Conservation (phyloP, 1,140 invertebrate genomes). For the Wasmannia auropunctata region DNA sequence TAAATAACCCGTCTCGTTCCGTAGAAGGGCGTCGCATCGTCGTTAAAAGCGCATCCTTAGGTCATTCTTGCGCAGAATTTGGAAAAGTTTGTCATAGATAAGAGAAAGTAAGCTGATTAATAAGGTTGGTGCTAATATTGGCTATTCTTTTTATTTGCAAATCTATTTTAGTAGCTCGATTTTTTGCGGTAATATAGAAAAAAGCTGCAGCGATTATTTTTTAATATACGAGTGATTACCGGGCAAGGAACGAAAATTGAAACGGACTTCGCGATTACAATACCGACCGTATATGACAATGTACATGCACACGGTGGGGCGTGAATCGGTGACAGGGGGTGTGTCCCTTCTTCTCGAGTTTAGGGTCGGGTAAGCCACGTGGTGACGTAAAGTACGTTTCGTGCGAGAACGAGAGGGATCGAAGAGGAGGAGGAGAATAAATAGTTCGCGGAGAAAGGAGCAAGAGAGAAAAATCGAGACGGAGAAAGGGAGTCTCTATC, state of each 20-base stretch:
- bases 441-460: slow-evolving; percentile 52
- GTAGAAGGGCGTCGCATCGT: neutral
- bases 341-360: slow-evolving; percentile 69
- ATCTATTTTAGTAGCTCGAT: neutral
- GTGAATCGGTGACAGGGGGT: slow-evolving; percentile 72
- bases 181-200: neutral
- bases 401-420: slow-evolving; percentile 45
- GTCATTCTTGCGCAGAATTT: neutral
- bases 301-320: slow-evolving; percentile 67
- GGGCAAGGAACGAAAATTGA: slow-evolving; percentile 66
- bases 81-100: neutral
- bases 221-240: slow-evolving; percentile 56
- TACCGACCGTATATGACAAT: slow-evolving; percentile 63
- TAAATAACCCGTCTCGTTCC: slow-evolving; percentile 54
- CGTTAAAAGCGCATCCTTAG: neutral
- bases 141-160: neutral
- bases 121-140: neutral
- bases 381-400: slow-evolving; percentile 69
- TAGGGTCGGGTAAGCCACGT: slow-evolving; percentile 70
- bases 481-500: neutral
- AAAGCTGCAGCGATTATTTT: slow-evolving; percentile 33
- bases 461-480: slow-evolving; percentile 8
- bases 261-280: slow-evolving; percentile 70
- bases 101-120: neutral
- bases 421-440: slow-evolving; percentile 53